Conservation (phyloP, 2,888 invertebrate genomes). For the Pseudococcus longispinus region DNA sequence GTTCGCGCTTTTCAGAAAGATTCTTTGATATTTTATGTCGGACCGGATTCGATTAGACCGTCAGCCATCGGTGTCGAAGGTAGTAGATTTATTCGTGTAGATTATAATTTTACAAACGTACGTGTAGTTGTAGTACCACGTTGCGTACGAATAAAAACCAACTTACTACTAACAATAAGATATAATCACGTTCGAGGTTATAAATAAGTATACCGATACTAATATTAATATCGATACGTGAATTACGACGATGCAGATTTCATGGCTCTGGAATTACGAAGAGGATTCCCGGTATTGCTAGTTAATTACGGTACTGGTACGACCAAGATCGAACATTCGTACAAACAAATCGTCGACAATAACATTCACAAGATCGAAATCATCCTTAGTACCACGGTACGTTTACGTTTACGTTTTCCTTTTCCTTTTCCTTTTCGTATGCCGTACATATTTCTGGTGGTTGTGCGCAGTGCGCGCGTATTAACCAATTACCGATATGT, state of each 20-base stretch:
- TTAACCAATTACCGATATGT: too few relatives aligned
- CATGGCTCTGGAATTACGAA: constrained; percentile 83
- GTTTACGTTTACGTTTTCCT: constrained; percentile 1
- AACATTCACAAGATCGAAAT: constrained; percentile 88
- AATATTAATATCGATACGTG: too few relatives aligned
- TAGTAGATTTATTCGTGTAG: constrained; percentile 60
- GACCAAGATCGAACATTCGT: constrained; percentile 72
- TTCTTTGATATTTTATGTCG: constrained; percentile 89
- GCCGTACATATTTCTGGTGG: too few relatives aligned
- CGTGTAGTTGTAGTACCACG: neutral
- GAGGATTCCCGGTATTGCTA: constrained; percentile 82
- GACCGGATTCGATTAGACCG: constrained; percentile 70
- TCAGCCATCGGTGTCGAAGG: constrained; percentile 72
- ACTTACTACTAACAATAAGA: too few relatives aligned
- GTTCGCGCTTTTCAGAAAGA: constrained; percentile 78
- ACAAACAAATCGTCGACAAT: constrained; percentile 80
- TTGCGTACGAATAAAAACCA: too few relatives aligned
- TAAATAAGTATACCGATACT: too few relatives aligned
- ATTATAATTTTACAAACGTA: neutral
- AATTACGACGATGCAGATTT: constrained; percentile 72
- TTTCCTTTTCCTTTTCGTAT: too few relatives aligned
- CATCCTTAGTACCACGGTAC: constrained; percentile 67
- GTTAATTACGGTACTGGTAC: constrained; percentile 90
- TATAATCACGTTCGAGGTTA: too few relatives aligned
- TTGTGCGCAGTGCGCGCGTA: too few relatives aligned